Conservation (phyloP, 1,140 invertebrate genomes). For the Rhizoglyphus robini region DNA sequence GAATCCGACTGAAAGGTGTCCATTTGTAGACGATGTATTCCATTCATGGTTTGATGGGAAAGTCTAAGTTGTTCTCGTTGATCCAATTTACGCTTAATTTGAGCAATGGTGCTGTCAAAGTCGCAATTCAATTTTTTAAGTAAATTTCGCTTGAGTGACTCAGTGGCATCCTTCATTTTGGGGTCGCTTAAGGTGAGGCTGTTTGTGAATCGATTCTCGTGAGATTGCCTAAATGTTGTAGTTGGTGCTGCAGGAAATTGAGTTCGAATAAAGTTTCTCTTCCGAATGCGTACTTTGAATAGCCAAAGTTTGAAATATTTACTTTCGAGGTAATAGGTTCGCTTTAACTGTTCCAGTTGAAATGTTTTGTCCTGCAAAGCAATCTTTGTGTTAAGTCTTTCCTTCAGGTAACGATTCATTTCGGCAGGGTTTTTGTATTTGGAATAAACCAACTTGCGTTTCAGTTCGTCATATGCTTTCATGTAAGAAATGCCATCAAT, state of each 20-base stretch:
- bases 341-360: neutral
- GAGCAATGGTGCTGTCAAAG: neutral
- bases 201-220: neutral
- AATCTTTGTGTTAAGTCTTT: neutral
- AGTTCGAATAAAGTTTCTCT: neutral
- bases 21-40: too few species aligned
- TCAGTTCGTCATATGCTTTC: neutral
- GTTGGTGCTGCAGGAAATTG: conserved; percentile 3
- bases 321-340: neutral
- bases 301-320: conserved; percentile 6
- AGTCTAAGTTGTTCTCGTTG: too few species aligned
- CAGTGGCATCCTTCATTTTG: neutral
- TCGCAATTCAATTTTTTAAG: conserved; percentile 4
- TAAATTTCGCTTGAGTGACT: neutral
- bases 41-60: too few species aligned
- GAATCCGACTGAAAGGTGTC: too few species aligned
- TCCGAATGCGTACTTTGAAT: neutral
- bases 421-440: neutral
- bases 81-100: neutral
- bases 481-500: neutral
- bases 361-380: neutral
- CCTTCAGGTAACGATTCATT: neutral
- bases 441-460: neutral
- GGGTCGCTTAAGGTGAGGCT: neutral
- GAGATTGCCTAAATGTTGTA: neutral